Base-by-base conservation (phyloP, 1,140 invertebrate species). In the Delia radicum region DNA sequence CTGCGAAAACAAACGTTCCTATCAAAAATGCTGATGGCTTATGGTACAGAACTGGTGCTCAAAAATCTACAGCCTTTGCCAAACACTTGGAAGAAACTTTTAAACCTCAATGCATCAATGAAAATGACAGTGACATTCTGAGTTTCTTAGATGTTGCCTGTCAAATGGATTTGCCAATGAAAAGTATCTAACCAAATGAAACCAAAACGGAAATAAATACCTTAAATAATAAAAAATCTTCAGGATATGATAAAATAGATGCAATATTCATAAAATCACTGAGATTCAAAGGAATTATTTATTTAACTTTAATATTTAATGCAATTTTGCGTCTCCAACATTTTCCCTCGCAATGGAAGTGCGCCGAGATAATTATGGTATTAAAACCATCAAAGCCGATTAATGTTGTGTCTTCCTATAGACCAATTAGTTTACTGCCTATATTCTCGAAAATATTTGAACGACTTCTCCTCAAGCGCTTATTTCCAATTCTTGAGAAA, bases 361-460 rank as follows among this genome's bases (percentile, higher is more conserved):
- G 26, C 27, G 61, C 61, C 12, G 26, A 63, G 27, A 63, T 63
- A 27, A 21, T 63, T 8, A 63, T 63, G 61, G 61, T 63, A 21
- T 26, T 12, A 8, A 63, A 63, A 27, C 61, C 61, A 27, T 27
- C 24, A 8, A 62, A 63, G 13, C 61, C 61, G 3, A 26, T 27
- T 7, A 63, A 63, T 27, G 26, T 27, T 13, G 12, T 63, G 2
- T 10, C 7, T 26, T 63, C 61, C 12, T 63, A 63, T 63, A 24
- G 61, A 12, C 61, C 61, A 8, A 63, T 63, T 28, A 81, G 80
- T 37, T 67, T 84, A 15, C 63, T 84, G 46, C 72, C 74, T 28
- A 78, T 79, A 33, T 31, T 81, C 6, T 80, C 81, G 0, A 85
- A 85, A 79, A 65, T 85, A 24, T 78, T 80, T 72, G 78, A 84